Base-by-base conservation (phyloP, 2,797 vertebrate genomes). In the Sebastes baramenuke region DNA sequence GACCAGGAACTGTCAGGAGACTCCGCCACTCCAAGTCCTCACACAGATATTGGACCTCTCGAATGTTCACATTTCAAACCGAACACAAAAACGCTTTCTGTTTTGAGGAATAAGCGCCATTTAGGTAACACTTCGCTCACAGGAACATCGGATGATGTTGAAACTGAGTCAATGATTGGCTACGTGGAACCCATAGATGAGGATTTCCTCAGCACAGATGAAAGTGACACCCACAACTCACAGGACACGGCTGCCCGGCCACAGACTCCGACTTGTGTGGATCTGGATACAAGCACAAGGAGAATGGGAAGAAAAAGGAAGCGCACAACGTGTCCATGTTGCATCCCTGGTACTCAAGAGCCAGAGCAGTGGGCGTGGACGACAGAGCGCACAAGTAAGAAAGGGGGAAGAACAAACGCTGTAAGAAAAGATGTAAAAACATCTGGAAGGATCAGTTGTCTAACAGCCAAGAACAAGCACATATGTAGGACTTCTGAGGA, bases 291-390 rank as follows among this genome's bases (percentile, higher is more conserved):
- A 9, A 83, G 80, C 36, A 72, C 75, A 0, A 83, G 85, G 13
- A 75, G 93, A 61, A 52, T 86, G 22, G 69, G 87, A 8, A 77
- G 89, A 42, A 84, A 67, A 0, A 87, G 87, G 71, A 93, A 86
- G 42, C 86, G 89, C 46, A 91, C 87, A 1, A 73, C 29, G 20
- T 96, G 95, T 84, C 93, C 89, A 0, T 95, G 94, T 73, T 95
- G 94, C 34, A 4, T 86, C 14, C 79, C 91, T 11, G 73, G 83
- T 3, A n/a, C 78, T 55, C 78, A 52, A 5, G 76, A 73, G 67
- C 9, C 59, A 2, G 55, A 75, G 52, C 61, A 22, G 25, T 42
- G 54, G 66, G 13, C 8, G 4, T 52, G 64, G 24, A 61, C 2
- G 8, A 13, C 30, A 3, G 55, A 66, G 68, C 36, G 16, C 27